Percentiles rank a stretch among this genome's conserved stretches.
Conservation (phyloP, 2,113 vertebrate genomes). For the Crotalus viridis region DNA sequence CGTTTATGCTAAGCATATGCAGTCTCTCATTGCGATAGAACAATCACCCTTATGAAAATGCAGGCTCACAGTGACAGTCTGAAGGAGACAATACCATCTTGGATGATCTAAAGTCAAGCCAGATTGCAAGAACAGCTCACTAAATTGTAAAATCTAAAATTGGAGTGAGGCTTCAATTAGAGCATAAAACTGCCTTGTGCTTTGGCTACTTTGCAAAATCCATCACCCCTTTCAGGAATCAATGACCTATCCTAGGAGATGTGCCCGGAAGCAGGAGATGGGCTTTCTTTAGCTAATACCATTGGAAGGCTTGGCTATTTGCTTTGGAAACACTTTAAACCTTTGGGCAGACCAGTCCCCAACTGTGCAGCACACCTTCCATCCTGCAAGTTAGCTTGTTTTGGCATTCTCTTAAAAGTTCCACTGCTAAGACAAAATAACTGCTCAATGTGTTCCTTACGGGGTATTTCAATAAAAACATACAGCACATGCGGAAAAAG, state of each 20-base stretch:
- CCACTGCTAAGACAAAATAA: not conserved
- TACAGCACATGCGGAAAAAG: not conserved
- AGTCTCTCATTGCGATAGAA: not conserved
- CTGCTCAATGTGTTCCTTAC: not conserved
- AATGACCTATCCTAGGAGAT: not conserved
- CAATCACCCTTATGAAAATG: not conserved
- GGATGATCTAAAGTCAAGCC: too few species aligned
- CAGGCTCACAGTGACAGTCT: not conserved
- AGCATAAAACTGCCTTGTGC: not conserved
- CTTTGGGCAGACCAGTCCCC: not conserved
- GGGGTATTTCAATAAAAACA: not conserved
- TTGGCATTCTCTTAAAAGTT: not conserved
- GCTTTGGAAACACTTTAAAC: conserved; percentile 22
- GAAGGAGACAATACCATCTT: not conserved
- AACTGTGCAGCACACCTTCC: conserved; percentile 1
- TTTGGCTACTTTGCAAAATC: not conserved
- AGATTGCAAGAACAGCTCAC: not conserved
- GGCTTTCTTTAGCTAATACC: not conserved
- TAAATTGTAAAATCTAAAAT: not conserved
- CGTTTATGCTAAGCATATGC: not conserved
- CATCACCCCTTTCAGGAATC: not conserved
- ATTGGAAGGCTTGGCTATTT: not conserved
- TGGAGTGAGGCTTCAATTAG: not conserved
- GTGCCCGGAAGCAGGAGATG: not conserved
- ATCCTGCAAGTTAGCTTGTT: conserved; percentile 21